Base-by-base conservation (phyloP, 2,888 invertebrate species). In the Dasysyrphus tricinctus region DNA sequence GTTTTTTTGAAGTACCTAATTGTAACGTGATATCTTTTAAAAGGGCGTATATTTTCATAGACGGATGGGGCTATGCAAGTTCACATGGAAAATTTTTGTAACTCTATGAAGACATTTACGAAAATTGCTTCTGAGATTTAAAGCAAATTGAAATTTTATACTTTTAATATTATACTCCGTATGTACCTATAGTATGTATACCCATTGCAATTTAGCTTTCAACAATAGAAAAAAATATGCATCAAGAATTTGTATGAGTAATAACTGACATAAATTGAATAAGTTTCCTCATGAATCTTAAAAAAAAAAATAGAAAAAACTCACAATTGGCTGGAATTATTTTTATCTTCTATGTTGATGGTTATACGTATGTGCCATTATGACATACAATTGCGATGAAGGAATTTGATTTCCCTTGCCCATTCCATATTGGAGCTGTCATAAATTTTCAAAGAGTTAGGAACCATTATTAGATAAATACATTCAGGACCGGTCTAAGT, bases 231-330 rank as follows among this genome's bases (percentile, higher is more conserved):
- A 37, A 34, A 57, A 57, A 57, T n/a, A n/a, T 39, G 24, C 42
- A 42, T 61, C 24, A 14, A 14, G 61, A 61, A 61, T 24, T 19
- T 61, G 14, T 61, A 14, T 6, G 24, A 39, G 39, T 39, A 61
- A 61, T 14, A 37, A 59, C 59, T 37, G 16, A 37, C 59, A 59
- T 39, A 59, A 12, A 59, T 59, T 59, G 59, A 59, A 59, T 59
- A 37, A 59, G 59, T 37, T 59, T 59, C 19, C 59, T 37, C 37
- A 39, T 59, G 59, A 19, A 59, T 39, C 12, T 19, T 6, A 37
- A 7, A 57, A 57, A 59, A 34, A 12, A 34, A 34, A n/a, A n/a
- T n/a, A n/a, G n/a, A 11, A 16, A 16, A 57, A 34, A 12, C 8
- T 1, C 0, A 34, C 59, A 37, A 37, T 12, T 37, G 59, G 16